Percentiles rank a stretch among this genome's conserved stretches.
Conservation (phyloP, 2,797 vertebrate species). For the Liasis olivaceus region DNA sequence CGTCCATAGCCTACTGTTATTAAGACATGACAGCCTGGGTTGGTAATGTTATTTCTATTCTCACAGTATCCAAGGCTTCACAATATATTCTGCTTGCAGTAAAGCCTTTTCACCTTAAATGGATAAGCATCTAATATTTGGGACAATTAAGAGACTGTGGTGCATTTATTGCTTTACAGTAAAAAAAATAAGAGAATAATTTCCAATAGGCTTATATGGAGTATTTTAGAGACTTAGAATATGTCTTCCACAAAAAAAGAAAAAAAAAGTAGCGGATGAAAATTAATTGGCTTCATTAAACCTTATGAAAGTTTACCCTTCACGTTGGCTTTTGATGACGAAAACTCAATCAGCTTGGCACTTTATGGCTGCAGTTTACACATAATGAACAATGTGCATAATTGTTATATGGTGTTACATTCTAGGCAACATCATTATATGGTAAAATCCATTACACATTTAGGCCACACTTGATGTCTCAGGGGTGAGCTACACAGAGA, state of each 20-base stretch:
- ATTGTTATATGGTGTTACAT: conserved; percentile 20
- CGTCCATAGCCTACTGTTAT: not conserved
- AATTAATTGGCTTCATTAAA: conserved; percentile 37
- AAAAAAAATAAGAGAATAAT: not conserved
- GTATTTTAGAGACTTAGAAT: not conserved
- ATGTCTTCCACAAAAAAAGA: not conserved
- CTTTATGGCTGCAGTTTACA: conserved; percentile 23
- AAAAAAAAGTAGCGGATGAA: not conserved
- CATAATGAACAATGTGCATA: conserved; percentile 26
- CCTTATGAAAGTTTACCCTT: conserved; percentile 24
- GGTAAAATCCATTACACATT: conserved; percentile 20
- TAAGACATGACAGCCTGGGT: not conserved
- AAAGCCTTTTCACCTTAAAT: not conserved
- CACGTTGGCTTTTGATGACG: conserved; percentile 24
- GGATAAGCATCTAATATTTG: not conserved
- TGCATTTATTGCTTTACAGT: not conserved
- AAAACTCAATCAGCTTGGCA: conserved; percentile 21
- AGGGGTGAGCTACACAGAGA: conserved; percentile 8
- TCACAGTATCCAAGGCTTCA: not conserved
- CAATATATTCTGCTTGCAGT: not conserved
- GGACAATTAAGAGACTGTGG: not conserved
- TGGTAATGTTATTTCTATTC: too few relatives aligned
- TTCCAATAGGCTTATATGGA: not conserved
- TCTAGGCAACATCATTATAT: conserved; percentile 26
- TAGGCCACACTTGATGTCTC: conserved; percentile 9